A percentile compares a stretch with the other conserved stretches of the same genome.
Conservation (phyloP, 2,888 invertebrate species). For the Andrena praecox region DNA sequence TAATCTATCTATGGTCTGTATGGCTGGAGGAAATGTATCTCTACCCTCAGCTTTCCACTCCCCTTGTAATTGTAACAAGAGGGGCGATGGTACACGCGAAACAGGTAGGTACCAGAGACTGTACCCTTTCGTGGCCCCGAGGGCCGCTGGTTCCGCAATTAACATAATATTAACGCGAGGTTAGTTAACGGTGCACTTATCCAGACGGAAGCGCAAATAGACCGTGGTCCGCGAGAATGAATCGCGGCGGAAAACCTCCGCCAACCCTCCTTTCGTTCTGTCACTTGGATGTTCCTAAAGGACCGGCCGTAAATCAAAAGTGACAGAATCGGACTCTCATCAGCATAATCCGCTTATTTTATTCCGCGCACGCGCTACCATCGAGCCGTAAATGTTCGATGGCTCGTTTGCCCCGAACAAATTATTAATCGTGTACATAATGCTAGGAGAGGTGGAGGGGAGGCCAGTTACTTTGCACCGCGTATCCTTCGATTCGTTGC, state of each 20-base stretch:
- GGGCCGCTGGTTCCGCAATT: constrained; percentile 75
- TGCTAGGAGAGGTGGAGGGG: neutral
- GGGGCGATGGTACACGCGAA: neutral
- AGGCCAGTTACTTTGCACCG: neutral
- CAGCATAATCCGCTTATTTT: constrained; percentile 70
- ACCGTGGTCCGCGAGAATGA: constrained; percentile 45
- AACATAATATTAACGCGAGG: constrained; percentile 81
- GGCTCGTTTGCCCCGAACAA: constrained; percentile 47
- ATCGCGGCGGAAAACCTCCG: neutral
- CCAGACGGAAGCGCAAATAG: constrained; percentile 75
- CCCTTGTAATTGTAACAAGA: too few relatives aligned
- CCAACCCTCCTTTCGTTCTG: constrained; percentile 1
- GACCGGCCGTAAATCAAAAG: constrained; percentile 69
- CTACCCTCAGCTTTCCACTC: too few relatives aligned
- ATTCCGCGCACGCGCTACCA: constrained; percentile 64
- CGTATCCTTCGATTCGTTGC: constrained; percentile 9
- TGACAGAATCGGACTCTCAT: constrained; percentile 70
- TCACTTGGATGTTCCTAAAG: constrained; percentile 11
- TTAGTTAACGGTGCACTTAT: constrained; percentile 81
- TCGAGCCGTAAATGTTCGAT: constrained; percentile 31
- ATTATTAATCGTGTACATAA: constrained; percentile 58
- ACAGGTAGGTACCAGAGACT: constrained; percentile 15
- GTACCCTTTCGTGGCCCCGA: constrained; percentile 67
- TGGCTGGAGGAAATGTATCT: too few relatives aligned
- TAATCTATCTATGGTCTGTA: too few relatives aligned